These are phyloP conservation scores for Chiroxiphia lanceolata DNA, from an alignment of 2,797 vertebrate genomes.

Conservation along the genomic window DNA sequence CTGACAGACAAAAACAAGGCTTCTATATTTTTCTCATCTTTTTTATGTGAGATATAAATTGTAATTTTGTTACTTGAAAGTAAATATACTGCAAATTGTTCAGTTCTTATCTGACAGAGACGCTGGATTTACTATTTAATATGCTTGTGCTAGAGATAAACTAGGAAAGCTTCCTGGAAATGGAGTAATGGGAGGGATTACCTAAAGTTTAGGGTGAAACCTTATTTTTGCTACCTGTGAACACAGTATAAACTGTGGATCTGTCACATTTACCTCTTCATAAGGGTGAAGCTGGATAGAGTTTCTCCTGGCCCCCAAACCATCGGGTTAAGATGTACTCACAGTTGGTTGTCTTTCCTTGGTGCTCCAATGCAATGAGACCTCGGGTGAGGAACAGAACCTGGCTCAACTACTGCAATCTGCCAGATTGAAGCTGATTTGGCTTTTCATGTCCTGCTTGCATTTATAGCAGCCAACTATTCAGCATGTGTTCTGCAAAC, in stretches of 20 bases:
- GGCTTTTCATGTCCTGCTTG: background rate
- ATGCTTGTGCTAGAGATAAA: background rate
- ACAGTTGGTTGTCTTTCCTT: accelerated
- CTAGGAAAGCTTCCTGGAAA: background rate
- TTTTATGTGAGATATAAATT: background rate
- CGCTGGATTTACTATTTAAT: background rate
- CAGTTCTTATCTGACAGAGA: background rate
- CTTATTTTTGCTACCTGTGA: background rate
- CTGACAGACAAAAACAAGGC: background rate
- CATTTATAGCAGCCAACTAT: background rate
- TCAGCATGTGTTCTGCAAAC: background rate
- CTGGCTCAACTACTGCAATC: background rate
- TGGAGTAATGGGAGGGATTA: background rate
- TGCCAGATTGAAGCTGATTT: background rate
- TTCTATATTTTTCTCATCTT: background rate
- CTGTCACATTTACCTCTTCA: background rate
- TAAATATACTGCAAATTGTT: background rate
- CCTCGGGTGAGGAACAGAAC: background rate
- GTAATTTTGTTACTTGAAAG: background rate
- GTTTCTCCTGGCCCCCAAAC: background rate
- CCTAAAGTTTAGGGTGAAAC: background rate
- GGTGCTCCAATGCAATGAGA: background rate
- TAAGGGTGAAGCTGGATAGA: background rate
- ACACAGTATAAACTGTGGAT: background rate
- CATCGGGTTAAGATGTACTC: background rate